These are phyloP conservation scores for Idaea dimidiata DNA, from an alignment of 2,888 invertebrate species.

Conservation along the genomic window DNA sequence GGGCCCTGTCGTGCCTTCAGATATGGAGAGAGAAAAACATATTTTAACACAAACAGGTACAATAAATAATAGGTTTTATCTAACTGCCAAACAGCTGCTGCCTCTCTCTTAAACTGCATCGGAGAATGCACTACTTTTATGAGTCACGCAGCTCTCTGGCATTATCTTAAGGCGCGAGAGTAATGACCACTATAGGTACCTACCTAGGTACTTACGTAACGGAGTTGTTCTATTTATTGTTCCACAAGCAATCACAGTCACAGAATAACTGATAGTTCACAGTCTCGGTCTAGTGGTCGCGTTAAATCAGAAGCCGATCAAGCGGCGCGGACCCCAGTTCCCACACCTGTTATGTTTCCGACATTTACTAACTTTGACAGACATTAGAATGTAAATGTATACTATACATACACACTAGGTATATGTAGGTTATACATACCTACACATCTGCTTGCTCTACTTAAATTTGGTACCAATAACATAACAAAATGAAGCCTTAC, in stretches of 20 bases:
- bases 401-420: not conserved
- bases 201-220: conserved; percentile 40
- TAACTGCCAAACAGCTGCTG: not conserved
- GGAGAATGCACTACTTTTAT: not conserved
- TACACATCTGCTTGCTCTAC: no score
- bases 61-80: not conserved
- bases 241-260: conserved; percentile 30
- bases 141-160: not conserved
- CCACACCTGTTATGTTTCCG: conserved; percentile 18
- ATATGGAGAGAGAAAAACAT: no score
- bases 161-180: conserved; percentile 11
- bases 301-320: conserved; percentile 30
- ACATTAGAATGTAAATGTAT: conserved; percentile 2
- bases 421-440: no score
- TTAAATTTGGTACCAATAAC: no score
- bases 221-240: conserved; percentile 38
- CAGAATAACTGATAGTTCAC: conserved; percentile 9
- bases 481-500: no score
- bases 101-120: not conserved
- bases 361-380: conserved; percentile 10
- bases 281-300: conserved; percentile 40
- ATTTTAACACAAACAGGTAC: no score
- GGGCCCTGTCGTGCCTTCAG: no score
- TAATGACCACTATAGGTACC: conserved; percentile 40
- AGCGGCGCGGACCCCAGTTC: conserved; percentile 25